Base-by-base conservation (phyloP, 2,888 invertebrate species). In the Hypomecis atomaria region DNA sequence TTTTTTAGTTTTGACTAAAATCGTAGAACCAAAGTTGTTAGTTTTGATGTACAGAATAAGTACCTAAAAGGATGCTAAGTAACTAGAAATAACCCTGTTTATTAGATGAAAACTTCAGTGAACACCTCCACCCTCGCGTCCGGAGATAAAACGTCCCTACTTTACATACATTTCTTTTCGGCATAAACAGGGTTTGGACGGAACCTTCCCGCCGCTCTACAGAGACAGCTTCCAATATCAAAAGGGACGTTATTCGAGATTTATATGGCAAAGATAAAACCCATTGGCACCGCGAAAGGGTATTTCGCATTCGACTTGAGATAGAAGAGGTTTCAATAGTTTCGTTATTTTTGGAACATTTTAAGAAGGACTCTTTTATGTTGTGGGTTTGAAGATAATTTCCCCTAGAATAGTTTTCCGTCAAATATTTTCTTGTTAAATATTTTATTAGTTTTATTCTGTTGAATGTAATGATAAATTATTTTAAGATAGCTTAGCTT, bases 221-320 rank as follows among this genome's bases (percentile, higher is more conserved):
- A 33, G 38, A 59, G 57, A 47, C 59, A 48, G 61, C 53, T 59
- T 56, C 64, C 65, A 66, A 65, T 62, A 62, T 55, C 52, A 66
- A 69, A 65, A 62, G 62, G 58, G 61, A 62, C 64, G 64, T 58
- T 65, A 60, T 52, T 67, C 63, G 59, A 63, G 63, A 64, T 66
- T 67, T 66, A 67, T 67, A 63, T 58, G 53, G 63, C 42, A 38
- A 9, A 62, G 57, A 66, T 66, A 69, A 65, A 58, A 59, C 61
- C 55, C 61, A 61, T 61, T 56, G 63, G 52, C 64, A 55, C 56
- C 55, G 44, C 47, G 54, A 60, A 50, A 58, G 67, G 58, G 52
- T 59, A 48, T 52, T 50, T 57, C 38, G 47, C 56, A 54, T 53
- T 59, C 63, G 49, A 55, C 44, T 62, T 43, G 58, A 64, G 64